Percentiles rank a stretch among this genome's conserved stretches.
Evolutionary conservation across 2,888 invertebrate species (phyloP).

Genomic region (Octonoba sinensis): DNA sequence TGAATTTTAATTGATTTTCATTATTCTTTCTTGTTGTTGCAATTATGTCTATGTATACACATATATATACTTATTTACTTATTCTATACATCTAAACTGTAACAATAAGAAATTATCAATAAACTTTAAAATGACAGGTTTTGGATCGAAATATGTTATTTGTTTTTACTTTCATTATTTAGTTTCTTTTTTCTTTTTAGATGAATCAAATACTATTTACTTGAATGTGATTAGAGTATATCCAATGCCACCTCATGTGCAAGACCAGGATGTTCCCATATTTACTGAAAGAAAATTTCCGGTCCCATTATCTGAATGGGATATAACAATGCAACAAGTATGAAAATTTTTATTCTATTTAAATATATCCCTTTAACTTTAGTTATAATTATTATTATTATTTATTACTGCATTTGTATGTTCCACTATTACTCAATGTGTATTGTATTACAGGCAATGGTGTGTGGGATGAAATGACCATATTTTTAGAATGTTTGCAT

Average conservation of each 20-base stretch:
- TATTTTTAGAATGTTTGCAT: background rate
- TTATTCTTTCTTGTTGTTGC: too few species aligned
- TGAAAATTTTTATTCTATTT: constrained; percentile 32
- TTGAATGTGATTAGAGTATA: constrained; percentile 87
- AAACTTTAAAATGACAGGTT: too few species aligned
- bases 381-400: background rate
- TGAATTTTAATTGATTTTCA: too few species aligned
- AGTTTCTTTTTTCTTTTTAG: constrained; percentile 71
- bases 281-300: constrained; percentile 78
- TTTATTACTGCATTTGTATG: too few species aligned
- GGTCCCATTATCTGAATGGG: constrained; percentile 79
- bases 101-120: too few species aligned
- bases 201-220: constrained; percentile 89
- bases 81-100: too few species aligned
- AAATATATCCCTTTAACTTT: background rate
- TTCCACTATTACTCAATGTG: too few species aligned
- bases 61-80: too few species aligned
- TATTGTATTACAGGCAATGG: background rate
- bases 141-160: too few species aligned
- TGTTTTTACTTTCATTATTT: too few species aligned
- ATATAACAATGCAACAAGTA: constrained; percentile 93
- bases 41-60: too few species aligned
- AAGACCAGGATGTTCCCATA: constrained; percentile 92
- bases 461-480: background rate
- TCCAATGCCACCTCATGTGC: constrained; percentile 84